Base-by-base conservation (phyloP, 2,797 vertebrate genomes). In the Yasuhikotakia modesta region DNA sequence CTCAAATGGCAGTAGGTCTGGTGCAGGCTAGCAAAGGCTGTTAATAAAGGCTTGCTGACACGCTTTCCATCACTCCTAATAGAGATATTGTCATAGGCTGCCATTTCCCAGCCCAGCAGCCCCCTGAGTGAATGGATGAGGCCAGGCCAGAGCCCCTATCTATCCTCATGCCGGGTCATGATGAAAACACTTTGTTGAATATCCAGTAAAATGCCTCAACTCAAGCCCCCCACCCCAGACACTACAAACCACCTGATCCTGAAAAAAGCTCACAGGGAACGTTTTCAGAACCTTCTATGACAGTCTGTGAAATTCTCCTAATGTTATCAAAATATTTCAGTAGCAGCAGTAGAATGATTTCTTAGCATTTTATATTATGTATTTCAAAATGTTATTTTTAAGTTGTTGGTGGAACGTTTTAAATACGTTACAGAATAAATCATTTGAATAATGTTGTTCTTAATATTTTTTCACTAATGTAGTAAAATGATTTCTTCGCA, bases 1-100 rank as follows among this genome's bases (percentile, higher is more conserved):
- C 79, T 91, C 86, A 87, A 67, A 70, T 63, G 30, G 53, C 73
- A 79, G 81, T 57, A 70, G 57, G 81, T 70, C 19, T 70, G 81
- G 86, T 82, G 82, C 75, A 84, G 85, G 85, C 83, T 78, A 78
- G 86, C 78, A 76, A 78, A 75, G 83, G 69, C 83, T 84, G 87
- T 92, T 91, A 91, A 91, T 90, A 91, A 90, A 86, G 85, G 82
- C 78, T 61, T 71, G 39, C 84, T 72, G 85, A 89, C 87, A 87
- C 73, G 55, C 89, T 85, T 83, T 91, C 91, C 87, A 91, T 92
- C 91, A 91, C 85, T 87, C 80, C 79, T 91, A 90, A 91, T 89
- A 90, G 87, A 91, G 88, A 90, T 89, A 88, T 90, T 89, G 90
- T 89, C 88, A 88, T 81, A 83, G 80, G 82, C 67, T 86, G 86